Percentiles rank a stretch among this genome's conserved stretches.
Conservation (phyloP, 1,140 invertebrate species). For the Diorhabda elongata region DNA sequence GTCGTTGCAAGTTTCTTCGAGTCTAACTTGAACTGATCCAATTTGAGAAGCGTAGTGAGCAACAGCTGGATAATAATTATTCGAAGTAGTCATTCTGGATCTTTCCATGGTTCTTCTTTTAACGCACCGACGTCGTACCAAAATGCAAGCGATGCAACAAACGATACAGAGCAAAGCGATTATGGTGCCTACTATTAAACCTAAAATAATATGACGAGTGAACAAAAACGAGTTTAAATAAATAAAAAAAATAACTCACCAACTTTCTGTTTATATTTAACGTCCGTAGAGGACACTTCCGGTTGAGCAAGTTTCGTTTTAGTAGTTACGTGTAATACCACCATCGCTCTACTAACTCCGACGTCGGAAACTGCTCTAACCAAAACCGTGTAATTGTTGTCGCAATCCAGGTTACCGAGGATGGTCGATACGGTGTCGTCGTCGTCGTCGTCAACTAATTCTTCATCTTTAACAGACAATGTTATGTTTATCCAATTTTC, state of each 20-base stretch:
- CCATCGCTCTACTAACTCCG: constrained; percentile 51
- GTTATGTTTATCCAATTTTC: constrained; percentile 32
- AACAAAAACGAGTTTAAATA: background rate
- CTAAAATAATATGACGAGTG: constrained; percentile 2
- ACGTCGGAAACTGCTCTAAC: constrained; percentile 54
- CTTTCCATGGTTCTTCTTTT: constrained; percentile 33
- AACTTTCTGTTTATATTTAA: constrained; percentile 42
- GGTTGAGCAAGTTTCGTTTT: constrained; percentile 19
- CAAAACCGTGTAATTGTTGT: constrained; percentile 52
- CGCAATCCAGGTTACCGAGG: constrained; percentile 48
- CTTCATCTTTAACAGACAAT: constrained; percentile 18
- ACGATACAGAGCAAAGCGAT: constrained; percentile 43
- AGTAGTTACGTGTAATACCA: constrained; percentile 46
- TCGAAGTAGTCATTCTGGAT: constrained; percentile 27
- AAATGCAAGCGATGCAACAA: constrained; percentile 43
- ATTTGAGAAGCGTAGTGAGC: constrained; percentile 33
- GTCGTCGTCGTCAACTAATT: background rate
- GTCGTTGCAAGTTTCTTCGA: constrained; percentile 30
- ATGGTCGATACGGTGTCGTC: constrained; percentile 32
- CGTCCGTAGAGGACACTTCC: constrained; percentile 3
- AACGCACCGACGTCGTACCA: constrained; percentile 42
- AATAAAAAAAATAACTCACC: constrained; percentile 37
- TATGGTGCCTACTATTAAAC: constrained; percentile 36
- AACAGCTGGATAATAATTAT: constrained; percentile 33
- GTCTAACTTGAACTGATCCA: constrained; percentile 32